Evolutionary conservation across 2,113 vertebrate genomes (phyloP).

Genomic region (Pimephales promelas): DNA sequence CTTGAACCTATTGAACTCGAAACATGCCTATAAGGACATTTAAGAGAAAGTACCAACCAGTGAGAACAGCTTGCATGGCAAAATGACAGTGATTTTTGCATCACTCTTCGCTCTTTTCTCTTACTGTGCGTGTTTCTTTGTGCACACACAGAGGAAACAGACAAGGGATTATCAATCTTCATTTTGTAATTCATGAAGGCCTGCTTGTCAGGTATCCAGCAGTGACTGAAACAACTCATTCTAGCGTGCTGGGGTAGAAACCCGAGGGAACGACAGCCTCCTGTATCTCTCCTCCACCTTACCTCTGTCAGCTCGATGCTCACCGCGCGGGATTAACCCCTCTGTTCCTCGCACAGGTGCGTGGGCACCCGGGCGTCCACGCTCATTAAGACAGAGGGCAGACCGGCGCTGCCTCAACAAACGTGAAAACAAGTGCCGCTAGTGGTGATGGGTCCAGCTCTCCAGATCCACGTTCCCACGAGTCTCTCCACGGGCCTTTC

Average conservation of each 20-base stretch:
- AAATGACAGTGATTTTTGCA: slow-evolving; percentile 51
- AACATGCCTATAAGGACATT: not conserved
- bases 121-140: slow-evolving; percentile 43
- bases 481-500: slow-evolving; percentile 13
- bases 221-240: slow-evolving; percentile 76
- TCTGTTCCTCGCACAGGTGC: slow-evolving; percentile 73
- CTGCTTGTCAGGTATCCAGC: slow-evolving; percentile 77
- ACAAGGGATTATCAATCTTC: slow-evolving; percentile 77
- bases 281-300: slow-evolving; percentile 68
- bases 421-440: slow-evolving; percentile 54
- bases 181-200: slow-evolving; percentile 78
- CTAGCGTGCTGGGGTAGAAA: slow-evolving; percentile 68
- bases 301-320: slow-evolving; percentile 72
- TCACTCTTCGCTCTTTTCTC: slow-evolving; percentile 34
- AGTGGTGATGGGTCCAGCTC: slow-evolving; percentile 25
- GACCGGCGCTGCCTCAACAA: slow-evolving; percentile 60
- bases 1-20: not conserved
- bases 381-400: slow-evolving; percentile 71
- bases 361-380: slow-evolving; percentile 70
- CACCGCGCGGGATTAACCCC: slow-evolving; percentile 70
- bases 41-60: slow-evolving; percentile 21
- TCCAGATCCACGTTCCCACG: slow-evolving; percentile 26
- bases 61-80: slow-evolving; percentile 46
- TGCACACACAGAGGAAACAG: slow-evolving; percentile 61
- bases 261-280: slow-evolving; percentile 73